A percentile compares a stretch with the other conserved stretches of the same genome.
Evolutionary conservation across 2,113 vertebrate genomes (phyloP).

Genomic region (Sylvia atricapilla): DNA sequence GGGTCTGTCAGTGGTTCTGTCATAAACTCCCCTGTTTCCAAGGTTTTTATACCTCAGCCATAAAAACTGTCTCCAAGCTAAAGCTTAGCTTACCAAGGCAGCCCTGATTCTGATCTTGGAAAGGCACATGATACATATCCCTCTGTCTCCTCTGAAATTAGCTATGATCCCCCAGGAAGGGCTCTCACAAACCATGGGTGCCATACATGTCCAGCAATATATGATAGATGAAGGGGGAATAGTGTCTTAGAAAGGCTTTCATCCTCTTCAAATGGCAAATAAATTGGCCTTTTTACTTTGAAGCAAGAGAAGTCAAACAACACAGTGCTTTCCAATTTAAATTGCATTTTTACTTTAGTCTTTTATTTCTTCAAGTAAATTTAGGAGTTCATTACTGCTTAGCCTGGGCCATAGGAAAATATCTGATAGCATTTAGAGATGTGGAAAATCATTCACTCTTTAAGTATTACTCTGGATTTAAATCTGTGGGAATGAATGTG

Average conservation of each 20-base stretch:
- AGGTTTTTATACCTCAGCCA: conserved; percentile 8
- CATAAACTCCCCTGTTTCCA: conserved; percentile 59
- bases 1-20: conserved; percentile 52
- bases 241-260: conserved; percentile 27
- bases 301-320: conserved; percentile 40
- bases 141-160: conserved; percentile 19
- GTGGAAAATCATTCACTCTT: background rate
- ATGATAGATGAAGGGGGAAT: background rate
- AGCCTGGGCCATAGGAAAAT: conserved; percentile 1
- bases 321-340: conserved; percentile 55
- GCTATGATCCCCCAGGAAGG: conserved; percentile 10
- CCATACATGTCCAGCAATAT: background rate
- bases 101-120: conserved; percentile 39
- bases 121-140: conserved; percentile 21
- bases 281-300: conserved; percentile 50
- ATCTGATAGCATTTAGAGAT: conserved; percentile 31
- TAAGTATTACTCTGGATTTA: conserved; percentile 19
- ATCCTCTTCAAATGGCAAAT: conserved; percentile 52
- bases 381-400: conserved; percentile 40
- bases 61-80: conserved; percentile 49
- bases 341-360: conserved; percentile 38
- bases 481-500: background rate
- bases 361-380: conserved; percentile 53
- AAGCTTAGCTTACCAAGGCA: conserved; percentile 42
- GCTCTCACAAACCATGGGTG: conserved; percentile 31